A percentile compares a stretch with the other conserved stretches of the same genome.
phyloP scores from a whole-genome alignment of 1,140 invertebrate species.

The Steinernema feltiae region DNA sequence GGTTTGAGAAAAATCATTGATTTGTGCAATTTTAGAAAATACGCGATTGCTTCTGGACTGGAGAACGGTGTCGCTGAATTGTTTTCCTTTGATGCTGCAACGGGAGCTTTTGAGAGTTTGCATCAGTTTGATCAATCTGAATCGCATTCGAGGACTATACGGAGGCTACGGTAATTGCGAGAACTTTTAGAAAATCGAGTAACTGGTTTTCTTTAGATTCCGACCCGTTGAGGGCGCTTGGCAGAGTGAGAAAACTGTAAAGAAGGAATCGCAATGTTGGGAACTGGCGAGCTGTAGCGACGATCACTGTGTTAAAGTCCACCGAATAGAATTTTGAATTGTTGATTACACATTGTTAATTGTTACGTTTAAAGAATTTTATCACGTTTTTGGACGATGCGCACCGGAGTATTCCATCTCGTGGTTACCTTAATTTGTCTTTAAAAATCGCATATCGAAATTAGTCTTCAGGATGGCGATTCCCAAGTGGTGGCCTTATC shows the following conservation, averaged over 20 bases:
- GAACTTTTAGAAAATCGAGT: neutral
- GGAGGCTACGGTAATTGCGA: neutral
- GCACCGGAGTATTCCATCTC: too few relatives aligned
- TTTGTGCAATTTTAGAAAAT: neutral
- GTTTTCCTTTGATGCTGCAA: neutral
- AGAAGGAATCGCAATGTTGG: neutral
- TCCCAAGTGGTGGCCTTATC: neutral
- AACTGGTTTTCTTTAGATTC: neutral
- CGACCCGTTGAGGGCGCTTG: neutral
- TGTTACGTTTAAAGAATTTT: neutral
- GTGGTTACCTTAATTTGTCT: neutral
- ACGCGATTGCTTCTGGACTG: neutral
- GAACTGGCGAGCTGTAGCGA: slow-evolving; percentile 1
- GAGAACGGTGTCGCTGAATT: neutral
- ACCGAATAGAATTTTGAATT: neutral
- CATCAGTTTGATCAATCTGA: neutral
- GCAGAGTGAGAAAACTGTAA: neutral
- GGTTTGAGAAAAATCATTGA: neutral
- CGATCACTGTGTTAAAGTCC: neutral
- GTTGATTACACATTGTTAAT: neutral
- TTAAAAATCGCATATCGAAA: neutral
- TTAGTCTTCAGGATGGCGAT: neutral
- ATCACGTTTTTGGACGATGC: neutral
- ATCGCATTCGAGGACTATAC: neutral
- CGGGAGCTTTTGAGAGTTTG: neutral